These are phyloP conservation scores for Amphipoea lucens DNA, from an alignment of 2,888 invertebrate species.

Conservation along the genomic window DNA sequence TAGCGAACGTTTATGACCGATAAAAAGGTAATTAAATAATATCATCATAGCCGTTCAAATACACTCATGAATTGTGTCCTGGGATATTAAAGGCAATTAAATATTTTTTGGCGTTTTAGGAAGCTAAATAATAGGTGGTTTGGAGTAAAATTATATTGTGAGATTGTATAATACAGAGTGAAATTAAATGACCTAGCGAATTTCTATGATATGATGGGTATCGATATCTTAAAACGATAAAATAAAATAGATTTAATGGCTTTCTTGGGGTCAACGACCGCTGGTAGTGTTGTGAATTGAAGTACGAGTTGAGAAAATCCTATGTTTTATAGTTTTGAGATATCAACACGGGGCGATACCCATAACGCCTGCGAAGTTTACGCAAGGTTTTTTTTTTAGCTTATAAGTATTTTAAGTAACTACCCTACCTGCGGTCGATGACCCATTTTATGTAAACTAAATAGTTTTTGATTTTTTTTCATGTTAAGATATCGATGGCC, in stretches of 20 bases:
- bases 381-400: too few species aligned
- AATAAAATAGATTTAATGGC: neutral
- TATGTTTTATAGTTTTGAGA: neutral
- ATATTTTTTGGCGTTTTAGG: constrained; percentile 10
- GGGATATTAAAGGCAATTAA: constrained; percentile 3
- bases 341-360: neutral
- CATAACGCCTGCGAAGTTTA: too few species aligned
- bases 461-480: too few species aligned
- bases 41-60: constrained; percentile 45
- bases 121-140: constrained; percentile 3
- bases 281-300: neutral
- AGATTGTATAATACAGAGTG: too few species aligned
- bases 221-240: neutral
- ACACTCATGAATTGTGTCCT: constrained; percentile 35
- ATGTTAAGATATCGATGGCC: too few species aligned
- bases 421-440: too few species aligned
- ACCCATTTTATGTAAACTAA: too few species aligned
- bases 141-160: neutral
- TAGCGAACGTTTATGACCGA: constrained; percentile 55
- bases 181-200: neutral
- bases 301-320: neutral
- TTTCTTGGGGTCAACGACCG: neutral
- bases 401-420: too few species aligned
- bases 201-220: neutral
- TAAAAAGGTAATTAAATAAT: constrained; percentile 65